phyloP scores from a whole-genome alignment of 2,797 vertebrate species.

The Syngnathus acus region DNA sequence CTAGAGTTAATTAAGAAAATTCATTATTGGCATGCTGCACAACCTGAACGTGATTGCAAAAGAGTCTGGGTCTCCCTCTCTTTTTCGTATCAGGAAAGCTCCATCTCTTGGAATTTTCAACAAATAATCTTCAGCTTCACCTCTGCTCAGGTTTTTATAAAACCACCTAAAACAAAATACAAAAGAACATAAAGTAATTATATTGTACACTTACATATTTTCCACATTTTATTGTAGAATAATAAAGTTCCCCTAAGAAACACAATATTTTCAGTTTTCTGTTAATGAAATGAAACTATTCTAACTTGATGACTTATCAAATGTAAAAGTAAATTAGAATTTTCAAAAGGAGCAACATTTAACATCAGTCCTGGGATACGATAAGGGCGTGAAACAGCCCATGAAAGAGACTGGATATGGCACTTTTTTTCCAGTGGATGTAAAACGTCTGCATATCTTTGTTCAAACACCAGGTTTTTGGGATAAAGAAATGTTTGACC shows the following conservation, averaged over 20 bases:
- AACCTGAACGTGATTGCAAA: conserved; percentile 97
- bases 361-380: too few relatives aligned
- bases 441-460: too few relatives aligned
- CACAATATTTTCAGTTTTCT: neutral
- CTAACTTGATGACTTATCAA: too few relatives aligned
- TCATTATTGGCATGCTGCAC: neutral
- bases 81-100: conserved; percentile 89
- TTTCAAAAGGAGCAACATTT: too few relatives aligned
- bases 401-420: too few relatives aligned
- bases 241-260: neutral
- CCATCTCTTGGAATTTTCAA: conserved; percentile 91
- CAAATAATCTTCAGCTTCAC: conserved; percentile 91
- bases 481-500: too few relatives aligned
- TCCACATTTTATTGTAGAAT: neutral
- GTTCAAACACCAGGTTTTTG: too few relatives aligned
- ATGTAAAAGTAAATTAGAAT: too few relatives aligned
- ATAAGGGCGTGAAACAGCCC: too few relatives aligned
- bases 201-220: too few relatives aligned
- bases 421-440: too few relatives aligned
- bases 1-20: neutral
- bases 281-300: too few relatives aligned
- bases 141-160: conserved; percentile 87
- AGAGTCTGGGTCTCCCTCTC: conserved; percentile 77
- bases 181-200: neutral
- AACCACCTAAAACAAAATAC: conserved; percentile 79